Conservation (phyloP, 1,140 invertebrate genomes). For the Delia radicum region DNA sequence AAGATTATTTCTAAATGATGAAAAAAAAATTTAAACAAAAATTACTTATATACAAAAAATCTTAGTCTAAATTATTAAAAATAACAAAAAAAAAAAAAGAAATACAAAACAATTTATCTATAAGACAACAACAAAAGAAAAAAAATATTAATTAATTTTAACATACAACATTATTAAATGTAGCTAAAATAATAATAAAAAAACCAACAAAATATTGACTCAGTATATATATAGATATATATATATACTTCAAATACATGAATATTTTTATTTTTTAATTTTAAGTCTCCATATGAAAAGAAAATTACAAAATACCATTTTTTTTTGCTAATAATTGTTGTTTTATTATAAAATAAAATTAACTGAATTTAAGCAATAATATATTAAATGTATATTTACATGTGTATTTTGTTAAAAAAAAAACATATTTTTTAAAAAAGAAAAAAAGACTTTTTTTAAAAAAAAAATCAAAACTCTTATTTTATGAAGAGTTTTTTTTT, state of each 20-base stretch:
- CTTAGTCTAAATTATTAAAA: background rate
- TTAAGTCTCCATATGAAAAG: background rate
- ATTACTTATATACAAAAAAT: background rate
- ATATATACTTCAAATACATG: background rate
- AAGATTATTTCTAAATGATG: background rate
- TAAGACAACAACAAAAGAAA: slow-evolving; percentile 18
- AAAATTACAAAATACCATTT: background rate
- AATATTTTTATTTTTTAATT: background rate
- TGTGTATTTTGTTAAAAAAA: background rate
- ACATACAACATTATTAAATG: background rate
- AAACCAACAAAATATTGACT: background rate
- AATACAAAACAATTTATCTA: background rate
- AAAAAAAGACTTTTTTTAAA: background rate
- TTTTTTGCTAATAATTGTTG: background rate
- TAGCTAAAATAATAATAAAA: background rate
- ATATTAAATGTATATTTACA: background rate
- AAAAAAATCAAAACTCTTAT: background rate
- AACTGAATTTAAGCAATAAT: slow-evolving; percentile 1
- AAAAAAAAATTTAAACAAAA: background rate
- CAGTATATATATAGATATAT: background rate
- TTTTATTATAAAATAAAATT: background rate
- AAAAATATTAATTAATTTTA: too few species aligned
- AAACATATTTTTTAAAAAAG: background rate
- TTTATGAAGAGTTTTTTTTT: background rate
- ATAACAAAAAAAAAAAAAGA: background rate